phyloP scores from a whole-genome alignment of 2,888 invertebrate genomes.

The Pristionchus exspectatus region DNA sequence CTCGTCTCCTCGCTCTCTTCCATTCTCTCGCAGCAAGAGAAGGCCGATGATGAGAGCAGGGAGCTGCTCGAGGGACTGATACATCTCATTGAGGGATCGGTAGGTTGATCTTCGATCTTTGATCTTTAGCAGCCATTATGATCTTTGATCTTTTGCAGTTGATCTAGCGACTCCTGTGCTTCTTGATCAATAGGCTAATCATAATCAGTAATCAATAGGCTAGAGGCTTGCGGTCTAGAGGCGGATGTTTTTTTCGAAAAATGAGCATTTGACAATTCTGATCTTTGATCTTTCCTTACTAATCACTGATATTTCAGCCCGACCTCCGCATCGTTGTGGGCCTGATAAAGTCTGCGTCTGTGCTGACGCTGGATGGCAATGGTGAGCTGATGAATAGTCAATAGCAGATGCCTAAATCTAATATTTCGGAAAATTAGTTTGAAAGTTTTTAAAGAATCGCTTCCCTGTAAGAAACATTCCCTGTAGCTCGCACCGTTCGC shows the following conservation, averaged over 20 bases:
- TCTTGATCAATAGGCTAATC: too few relatives aligned
- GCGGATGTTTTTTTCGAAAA: too few relatives aligned
- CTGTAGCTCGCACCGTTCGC: neutral
- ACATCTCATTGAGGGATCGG: conserved; percentile 43
- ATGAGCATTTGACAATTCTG: neutral
- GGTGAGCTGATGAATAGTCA: too few relatives aligned
- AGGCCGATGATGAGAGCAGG: neutral
- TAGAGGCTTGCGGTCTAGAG: too few relatives aligned
- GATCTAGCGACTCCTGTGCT: neutral
- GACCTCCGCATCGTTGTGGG: conserved; percentile 40
- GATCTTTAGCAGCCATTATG: neutral
- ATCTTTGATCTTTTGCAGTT: neutral
- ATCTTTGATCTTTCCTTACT: neutral
- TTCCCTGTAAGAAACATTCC: too few relatives aligned
- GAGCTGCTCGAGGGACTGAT: conserved; percentile 21
- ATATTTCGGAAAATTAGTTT: too few relatives aligned
- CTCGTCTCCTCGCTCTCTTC: conserved; percentile 30
- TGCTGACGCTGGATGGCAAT: conserved; percentile 2
- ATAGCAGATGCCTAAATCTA: too few relatives aligned
- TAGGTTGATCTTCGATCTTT: neutral
- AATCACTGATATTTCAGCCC: neutral
- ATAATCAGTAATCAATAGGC: too few relatives aligned
- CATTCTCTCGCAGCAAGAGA: conserved; percentile 24
- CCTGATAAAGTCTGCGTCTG: conserved; percentile 17
- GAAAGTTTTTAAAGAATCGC: too few relatives aligned